A percentile compares a stretch with the other conserved stretches of the same genome.
Conservation (phyloP, 2,113 vertebrate species). For the Bostrychus sinensis region DNA sequence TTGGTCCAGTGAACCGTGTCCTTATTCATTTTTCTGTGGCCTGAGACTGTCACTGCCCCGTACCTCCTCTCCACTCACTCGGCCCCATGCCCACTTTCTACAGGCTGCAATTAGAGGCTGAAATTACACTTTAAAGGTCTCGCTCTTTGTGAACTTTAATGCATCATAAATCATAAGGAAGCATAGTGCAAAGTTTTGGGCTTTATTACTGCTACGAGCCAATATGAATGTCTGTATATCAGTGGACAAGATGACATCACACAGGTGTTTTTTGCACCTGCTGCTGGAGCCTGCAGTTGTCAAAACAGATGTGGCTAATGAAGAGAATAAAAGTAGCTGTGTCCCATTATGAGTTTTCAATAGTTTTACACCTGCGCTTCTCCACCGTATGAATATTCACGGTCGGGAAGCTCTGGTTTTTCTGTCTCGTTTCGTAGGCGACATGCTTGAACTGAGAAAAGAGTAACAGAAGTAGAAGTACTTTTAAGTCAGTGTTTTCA, state of each 20-base stretch:
- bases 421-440: neutral
- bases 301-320: neutral
- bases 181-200: no score
- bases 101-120: neutral
- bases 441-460: neutral
- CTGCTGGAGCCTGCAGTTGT: neutral
- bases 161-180: neutral
- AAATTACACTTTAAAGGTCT: constrained; percentile 4
- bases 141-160: neutral
- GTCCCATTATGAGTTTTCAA: neutral
- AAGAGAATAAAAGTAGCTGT: neutral
- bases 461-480: no score
- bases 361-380: constrained; percentile 5
- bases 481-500: no score
- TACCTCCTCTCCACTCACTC: neutral
- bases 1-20: neutral
- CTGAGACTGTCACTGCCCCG: neutral
- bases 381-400: neutral
- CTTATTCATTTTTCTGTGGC: neutral
- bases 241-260: neutral
- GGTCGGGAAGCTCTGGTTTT: neutral
- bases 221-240: neutral
- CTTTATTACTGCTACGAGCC: no score
- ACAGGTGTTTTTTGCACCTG: neutral
- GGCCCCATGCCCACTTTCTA: neutral